Percentiles rank a stretch among this genome's conserved stretches.
These are phyloP conservation scores for Plodia interpunctella DNA, from an alignment of 1,140 invertebrate species.

Conservation along the genomic window DNA sequence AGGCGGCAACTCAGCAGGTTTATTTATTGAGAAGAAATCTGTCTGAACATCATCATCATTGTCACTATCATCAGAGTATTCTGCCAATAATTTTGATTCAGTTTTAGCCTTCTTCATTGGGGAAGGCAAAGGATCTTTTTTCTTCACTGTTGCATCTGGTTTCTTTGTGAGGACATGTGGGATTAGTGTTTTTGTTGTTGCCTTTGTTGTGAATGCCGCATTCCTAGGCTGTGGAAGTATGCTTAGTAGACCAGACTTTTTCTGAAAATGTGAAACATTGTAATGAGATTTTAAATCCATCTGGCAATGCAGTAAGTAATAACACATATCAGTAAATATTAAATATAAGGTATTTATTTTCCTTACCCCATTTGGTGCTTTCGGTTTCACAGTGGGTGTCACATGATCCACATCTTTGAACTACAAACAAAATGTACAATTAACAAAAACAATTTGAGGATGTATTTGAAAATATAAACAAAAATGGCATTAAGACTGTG, in stretches of 20 bases:
- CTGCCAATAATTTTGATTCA: constrained; percentile 29
- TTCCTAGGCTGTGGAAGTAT: constrained; percentile 77
- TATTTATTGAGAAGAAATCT: constrained; percentile 78
- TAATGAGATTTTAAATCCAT: too few relatives aligned
- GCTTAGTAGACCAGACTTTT: constrained; percentile 73
- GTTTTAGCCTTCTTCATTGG: constrained; percentile 36
- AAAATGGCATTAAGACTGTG: too few relatives aligned
- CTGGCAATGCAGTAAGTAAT: too few relatives aligned
- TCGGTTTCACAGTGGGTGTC: constrained; percentile 54
- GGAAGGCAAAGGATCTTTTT: constrained; percentile 31
- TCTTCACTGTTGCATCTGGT: constrained; percentile 39
- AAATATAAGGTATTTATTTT: constrained; percentile 4
- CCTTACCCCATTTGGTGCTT: constrained; percentile 50
- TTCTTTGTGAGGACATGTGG: constrained; percentile 57
- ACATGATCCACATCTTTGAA: constrained; percentile 76
- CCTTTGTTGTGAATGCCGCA: constrained; percentile 25
- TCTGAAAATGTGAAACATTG: constrained; percentile 45
- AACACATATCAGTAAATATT: background rate
- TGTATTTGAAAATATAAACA: too few relatives aligned
- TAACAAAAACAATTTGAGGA: background rate
- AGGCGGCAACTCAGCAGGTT: constrained; percentile 34
- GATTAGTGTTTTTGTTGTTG: constrained; percentile 48
- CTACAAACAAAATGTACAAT: constrained; percentile 61
- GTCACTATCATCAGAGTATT: constrained; percentile 69
- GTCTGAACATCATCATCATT: constrained; percentile 64